phyloP scores from a whole-genome alignment of 2,113 vertebrate species.

The Capreolus pygargus region DNA sequence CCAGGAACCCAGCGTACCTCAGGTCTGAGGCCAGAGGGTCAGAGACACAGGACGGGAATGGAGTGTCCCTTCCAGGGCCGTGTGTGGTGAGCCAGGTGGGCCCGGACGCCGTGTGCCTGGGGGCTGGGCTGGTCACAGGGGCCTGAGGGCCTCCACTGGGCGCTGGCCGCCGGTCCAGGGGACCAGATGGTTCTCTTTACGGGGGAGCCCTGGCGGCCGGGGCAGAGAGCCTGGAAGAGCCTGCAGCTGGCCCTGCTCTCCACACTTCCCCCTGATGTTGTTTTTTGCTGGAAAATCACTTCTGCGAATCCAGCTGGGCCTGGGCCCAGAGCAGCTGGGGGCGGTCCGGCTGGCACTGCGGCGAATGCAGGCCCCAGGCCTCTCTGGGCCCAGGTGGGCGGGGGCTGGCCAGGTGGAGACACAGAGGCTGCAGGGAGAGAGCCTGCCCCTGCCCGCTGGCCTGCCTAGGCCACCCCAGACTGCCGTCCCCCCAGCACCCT shows the following conservation, averaged over 20 bases:
- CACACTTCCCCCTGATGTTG: not conserved
- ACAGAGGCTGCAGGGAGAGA: not conserved
- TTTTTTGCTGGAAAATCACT: conserved; percentile 51
- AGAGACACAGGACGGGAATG: fast-evolving
- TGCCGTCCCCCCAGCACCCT: not conserved
- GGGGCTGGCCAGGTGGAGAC: not conserved
- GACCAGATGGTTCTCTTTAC: not conserved
- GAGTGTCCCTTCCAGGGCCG: not conserved
- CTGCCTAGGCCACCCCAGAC: not conserved
- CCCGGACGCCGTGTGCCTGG: too few relatives aligned
- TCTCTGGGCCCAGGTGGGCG: not conserved
- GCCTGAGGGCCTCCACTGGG: not conserved
- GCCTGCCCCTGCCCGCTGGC: not conserved
- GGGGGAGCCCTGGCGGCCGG: fast-evolving
- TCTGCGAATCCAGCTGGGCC: not conserved
- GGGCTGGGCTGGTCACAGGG: not conserved
- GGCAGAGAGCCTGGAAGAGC: not conserved
- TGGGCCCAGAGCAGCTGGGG: not conserved
- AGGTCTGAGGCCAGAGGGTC: not conserved
- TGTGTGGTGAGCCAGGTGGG: not conserved
- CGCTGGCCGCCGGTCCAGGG: fast-evolving
- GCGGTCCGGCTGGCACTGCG: not conserved
- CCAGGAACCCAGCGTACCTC: not conserved
- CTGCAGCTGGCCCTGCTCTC: not conserved
- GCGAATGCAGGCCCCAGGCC: not conserved